phyloP scores from a whole-genome alignment of 2,113 vertebrate species.

The Daphoenositta chrysoptera region DNA sequence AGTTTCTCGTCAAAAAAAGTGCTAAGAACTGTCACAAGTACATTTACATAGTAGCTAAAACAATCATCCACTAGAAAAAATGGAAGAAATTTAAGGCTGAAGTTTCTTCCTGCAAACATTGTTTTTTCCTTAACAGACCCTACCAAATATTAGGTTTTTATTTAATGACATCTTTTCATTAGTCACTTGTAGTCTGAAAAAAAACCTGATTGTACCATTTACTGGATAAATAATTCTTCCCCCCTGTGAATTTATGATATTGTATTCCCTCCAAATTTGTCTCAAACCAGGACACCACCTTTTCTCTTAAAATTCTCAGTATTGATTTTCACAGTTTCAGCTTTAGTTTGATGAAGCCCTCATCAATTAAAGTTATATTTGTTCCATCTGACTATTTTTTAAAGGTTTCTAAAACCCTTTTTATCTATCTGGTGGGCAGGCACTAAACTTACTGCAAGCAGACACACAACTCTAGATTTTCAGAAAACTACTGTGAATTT shows the following conservation, averaged over 20 bases:
- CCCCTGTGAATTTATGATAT: too few relatives aligned
- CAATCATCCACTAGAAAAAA: background rate
- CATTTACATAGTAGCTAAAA: background rate
- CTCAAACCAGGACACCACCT: too few relatives aligned
- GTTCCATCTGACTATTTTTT: background rate
- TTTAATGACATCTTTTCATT: background rate
- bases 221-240: background rate
- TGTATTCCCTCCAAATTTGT: too few relatives aligned
- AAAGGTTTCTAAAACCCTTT: background rate
- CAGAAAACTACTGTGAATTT: background rate
- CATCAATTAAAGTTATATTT: background rate
- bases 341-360: background rate
- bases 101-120: background rate
- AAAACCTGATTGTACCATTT: background rate
- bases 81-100: background rate
- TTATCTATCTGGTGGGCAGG: background rate
- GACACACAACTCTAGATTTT: background rate
- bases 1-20: background rate
- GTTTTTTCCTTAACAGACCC: background rate
- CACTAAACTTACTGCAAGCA: background rate
- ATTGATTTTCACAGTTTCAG: background rate
- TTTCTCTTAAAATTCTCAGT: background rate
- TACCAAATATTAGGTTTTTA: background rate
- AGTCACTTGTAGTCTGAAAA: background rate
- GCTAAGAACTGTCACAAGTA: background rate